Evolutionary conservation across 2,797 vertebrate genomes (phyloP), one percentile per base, ranked within the genome.

Genomic region (Leptodactylus fallax): DNA sequence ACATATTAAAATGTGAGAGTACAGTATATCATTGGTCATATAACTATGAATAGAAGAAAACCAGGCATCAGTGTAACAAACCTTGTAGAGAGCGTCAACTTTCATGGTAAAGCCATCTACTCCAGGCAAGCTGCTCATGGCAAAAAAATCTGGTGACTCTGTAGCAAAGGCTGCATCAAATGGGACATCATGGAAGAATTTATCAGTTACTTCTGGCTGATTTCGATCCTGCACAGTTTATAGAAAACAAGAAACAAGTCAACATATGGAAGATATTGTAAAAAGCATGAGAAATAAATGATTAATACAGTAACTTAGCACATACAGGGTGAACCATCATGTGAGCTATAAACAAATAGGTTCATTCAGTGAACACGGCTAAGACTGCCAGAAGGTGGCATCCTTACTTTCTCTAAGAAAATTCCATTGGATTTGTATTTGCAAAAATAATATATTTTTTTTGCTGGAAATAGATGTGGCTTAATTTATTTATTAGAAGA

Each of bases 51-150:
- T 2, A 67, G 63, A 6, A 25, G 13, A 27, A 27, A 10, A 9
- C n/a, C 9, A 65, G 10, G 1, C 11, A 25, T 23, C 4, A 23
- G 21, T 36, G 47, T 45, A 78, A 45, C 51, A 0, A 69, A 99
- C 98, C 97, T 99, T 99, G 82, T 99, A 99, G 63, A 99, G 97
- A 4, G 98, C 97, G 8, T 99, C 98, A 0, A 99, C 98, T 92
- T 97, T 99, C 95, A 99, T 97, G 3, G 95, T 98, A 69, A 99
- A 99, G 58, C 98, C 98, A 5, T 99, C 98, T 0, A 99, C 97
- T 0, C 98, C 98, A 0, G 98, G 97, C 96, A 98, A 97, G 91
- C 92, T 94, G 21, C 94, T 93, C 91, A 99, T 94, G 1, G 93
- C 87, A 13, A 97, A 96, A 81, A 98, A 95, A 90, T 98, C 97